Base-by-base conservation (phyloP, 2,797 vertebrate species). In the Myotis pilosus region DNA sequence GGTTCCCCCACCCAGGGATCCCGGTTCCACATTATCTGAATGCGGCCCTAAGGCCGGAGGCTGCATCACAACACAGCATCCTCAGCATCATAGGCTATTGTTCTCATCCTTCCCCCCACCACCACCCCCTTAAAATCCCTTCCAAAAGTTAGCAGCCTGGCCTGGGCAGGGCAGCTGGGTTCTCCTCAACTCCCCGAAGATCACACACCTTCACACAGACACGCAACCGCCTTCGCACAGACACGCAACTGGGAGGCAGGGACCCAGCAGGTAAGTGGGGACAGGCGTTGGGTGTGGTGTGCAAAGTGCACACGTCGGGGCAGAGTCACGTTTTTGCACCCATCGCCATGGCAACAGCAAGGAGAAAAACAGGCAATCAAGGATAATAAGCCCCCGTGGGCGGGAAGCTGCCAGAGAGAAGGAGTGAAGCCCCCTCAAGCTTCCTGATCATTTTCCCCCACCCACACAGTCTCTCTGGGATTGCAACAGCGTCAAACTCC, bases 361-460 rank as follows among this genome's bases (percentile, higher is more conserved):
- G 95, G 79, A 79, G 96, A 19, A 94, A 96, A 95, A 95, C 97
- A 96, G 89, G 94, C 96, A 96, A 95, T 97, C 95, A 94, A 38
- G 91, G 93, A 96, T 97, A 97, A 97, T 96, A 91, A 97, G 96
- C 95, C 92, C 95, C 95, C 51, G 94, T 97, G 96, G 95, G 72
- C 25, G 55, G 87, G 64, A 68, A 89, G 93, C 96, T 72, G 76
- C 12, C 36, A 91, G 95, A 95, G 89, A 95, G 79, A 89, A 15
- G 60, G 28, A 30, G 94, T 83, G 89, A 95, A 95, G 95, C 89
- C 89, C 86, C 12, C 25, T 16, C 83, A 89, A 91, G 81, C 94
- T 94, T 94, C 89, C 89, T 94, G 86, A n/a, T 83, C 83, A 87
- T 89, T 71, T 16, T 51, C 75, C 79, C 57, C 94, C 51, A 11